A percentile compares a stretch with the other conserved stretches of the same genome.
Evolutionary conservation across 2,888 invertebrate genomes (phyloP).

Genomic region (Aelia acuminata): DNA sequence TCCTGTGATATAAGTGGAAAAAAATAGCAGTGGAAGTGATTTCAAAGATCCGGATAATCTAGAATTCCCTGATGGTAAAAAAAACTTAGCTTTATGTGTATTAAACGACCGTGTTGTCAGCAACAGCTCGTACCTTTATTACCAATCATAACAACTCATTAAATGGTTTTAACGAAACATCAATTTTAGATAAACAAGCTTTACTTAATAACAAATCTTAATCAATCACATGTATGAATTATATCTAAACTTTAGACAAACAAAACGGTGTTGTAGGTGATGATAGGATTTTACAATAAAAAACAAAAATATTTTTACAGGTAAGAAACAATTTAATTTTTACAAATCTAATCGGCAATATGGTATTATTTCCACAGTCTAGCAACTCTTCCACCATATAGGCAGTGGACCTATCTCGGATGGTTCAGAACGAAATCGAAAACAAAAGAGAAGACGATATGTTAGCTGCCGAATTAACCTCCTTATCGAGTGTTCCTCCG

Average conservation of each 20-base stretch:
- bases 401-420: not conserved
- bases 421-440: conserved; percentile 21
- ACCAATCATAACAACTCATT: not conserved
- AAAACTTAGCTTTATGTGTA: too few relatives aligned
- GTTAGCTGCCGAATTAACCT: conserved; percentile 81
- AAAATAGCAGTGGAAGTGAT: too few relatives aligned
- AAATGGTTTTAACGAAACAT: not conserved
- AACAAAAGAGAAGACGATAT: conserved; percentile 75
- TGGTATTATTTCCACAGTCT: conserved; percentile 29
- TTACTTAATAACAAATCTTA: not conserved
- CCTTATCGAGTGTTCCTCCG: conserved; percentile 74
- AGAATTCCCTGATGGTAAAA: too few relatives aligned
- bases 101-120: too few relatives aligned
- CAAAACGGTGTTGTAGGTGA: not conserved
- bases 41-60: too few relatives aligned
- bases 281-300: not conserved
- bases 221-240: conserved; percentile 4
- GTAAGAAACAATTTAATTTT: not conserved
- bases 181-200: not conserved
- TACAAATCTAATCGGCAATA: not conserved
- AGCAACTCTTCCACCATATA: not conserved
- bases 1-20: too few relatives aligned
- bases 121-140: too few relatives aligned
- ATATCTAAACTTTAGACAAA: conserved; percentile 10
- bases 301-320: not conserved